These are phyloP conservation scores for Pedetes capensis DNA, from an alignment of 2,113 vertebrate species.

Conservation along the genomic window DNA sequence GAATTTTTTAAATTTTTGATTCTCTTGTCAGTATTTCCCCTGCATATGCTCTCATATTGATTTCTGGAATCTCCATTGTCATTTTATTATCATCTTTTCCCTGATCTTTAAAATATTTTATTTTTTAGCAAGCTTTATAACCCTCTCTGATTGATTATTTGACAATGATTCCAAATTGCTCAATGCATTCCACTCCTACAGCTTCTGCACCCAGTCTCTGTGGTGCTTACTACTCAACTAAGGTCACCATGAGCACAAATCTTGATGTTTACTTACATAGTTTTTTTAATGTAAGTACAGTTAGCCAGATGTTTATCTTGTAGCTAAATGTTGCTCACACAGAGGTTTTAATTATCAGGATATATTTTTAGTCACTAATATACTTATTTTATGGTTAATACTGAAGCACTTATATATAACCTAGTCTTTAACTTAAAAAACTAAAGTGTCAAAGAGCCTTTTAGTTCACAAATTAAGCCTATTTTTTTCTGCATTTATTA, in stretches of 20 bases:
- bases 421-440: conserved; percentile 14
- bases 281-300: no score
- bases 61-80: not conserved
- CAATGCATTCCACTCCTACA: not conserved
- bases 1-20: not conserved
- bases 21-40: not conserved
- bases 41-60: not conserved
- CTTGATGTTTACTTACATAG: no score
- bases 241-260: no score
- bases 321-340: not conserved
- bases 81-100: not conserved
- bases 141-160: not conserved
- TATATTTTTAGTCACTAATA: not conserved
- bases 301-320: not conserved
- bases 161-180: not conserved
- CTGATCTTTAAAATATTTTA: no score
- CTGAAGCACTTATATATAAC: not conserved
- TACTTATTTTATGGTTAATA: not conserved
- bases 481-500: no score
- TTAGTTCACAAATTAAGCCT: not conserved
- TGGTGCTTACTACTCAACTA: not conserved
- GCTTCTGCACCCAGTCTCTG: no score
- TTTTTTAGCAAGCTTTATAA: not conserved
- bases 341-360: not conserved
- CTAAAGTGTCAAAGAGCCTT: not conserved